Percentiles rank a stretch among this genome's conserved stretches.
Evolutionary conservation across 2,888 invertebrate genomes (phyloP).

Genomic region (Philereme vetulata): DNA sequence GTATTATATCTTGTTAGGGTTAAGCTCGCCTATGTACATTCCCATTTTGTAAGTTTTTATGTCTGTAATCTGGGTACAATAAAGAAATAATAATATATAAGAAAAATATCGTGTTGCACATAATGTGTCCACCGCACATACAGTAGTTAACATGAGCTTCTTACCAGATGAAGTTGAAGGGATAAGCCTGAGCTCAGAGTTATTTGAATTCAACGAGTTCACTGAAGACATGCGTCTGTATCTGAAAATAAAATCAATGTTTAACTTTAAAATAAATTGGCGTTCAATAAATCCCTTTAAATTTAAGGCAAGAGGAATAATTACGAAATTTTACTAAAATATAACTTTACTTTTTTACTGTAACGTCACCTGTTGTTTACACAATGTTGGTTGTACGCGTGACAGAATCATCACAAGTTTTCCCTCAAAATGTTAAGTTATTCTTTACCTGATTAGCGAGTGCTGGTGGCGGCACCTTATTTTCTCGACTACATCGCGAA

Average conservation of each 20-base stretch:
- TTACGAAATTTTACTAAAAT: neutral
- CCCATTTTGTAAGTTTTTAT: no score
- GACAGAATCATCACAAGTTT: neutral
- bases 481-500: constrained; percentile 51
- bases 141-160: neutral
- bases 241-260: constrained; percentile 3
- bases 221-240: neutral
- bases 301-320: neutral
- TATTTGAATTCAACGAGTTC: neutral
- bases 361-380: no score
- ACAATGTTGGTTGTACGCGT: neutral
- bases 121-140: no score
- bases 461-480: constrained; percentile 34
- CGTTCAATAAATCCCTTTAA: neutral
- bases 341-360: no score
- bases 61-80: no score
- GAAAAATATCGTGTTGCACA: neutral
- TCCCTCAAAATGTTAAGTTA: neutral
- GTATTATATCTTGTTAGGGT: no score
- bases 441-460: constrained; percentile 1
- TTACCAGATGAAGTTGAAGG: constrained; percentile 7
- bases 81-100: no score
- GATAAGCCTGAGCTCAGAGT: neutral
- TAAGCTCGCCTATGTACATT: no score
- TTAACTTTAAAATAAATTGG: neutral